phyloP scores from a whole-genome alignment of 1,140 invertebrate species.

The Lordiphosa mommai region DNA sequence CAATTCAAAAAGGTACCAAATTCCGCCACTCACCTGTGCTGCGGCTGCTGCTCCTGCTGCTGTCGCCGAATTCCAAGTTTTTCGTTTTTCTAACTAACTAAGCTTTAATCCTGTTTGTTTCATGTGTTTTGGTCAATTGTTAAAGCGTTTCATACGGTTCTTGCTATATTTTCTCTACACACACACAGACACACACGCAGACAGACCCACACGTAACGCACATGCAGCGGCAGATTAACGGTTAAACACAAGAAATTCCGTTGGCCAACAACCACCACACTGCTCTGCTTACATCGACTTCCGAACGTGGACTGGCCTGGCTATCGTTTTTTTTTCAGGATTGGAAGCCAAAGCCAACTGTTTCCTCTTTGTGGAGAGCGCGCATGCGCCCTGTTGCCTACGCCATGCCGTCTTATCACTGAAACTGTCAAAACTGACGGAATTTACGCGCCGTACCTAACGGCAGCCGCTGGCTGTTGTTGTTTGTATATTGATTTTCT shows the following conservation, averaged over 20 bases:
- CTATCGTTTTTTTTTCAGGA: conserved; percentile 20
- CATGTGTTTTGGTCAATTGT: conserved; percentile 24
- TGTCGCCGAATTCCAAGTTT: conserved; percentile 13
- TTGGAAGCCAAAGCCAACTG: conserved; percentile 17
- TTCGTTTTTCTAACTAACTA: conserved; percentile 31
- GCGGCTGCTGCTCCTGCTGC: conserved; percentile 10
- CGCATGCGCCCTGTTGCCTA: conserved; percentile 17
- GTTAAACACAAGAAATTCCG: conserved; percentile 22
- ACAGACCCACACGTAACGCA: conserved; percentile 49
- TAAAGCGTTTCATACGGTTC: conserved; percentile 15
- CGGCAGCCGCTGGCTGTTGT: conserved; percentile 18
- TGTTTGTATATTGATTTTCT: conserved; percentile 54
- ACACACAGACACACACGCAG: conserved; percentile 19
- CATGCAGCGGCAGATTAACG: conserved; percentile 28
- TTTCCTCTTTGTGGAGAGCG: conserved; percentile 19
- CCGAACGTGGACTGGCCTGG: conserved; percentile 52
- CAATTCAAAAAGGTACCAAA: conserved; percentile 19
- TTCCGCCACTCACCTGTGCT: conserved; percentile 48
- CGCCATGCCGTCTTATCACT: conserved; percentile 29
- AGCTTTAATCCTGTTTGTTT: conserved; percentile 4
- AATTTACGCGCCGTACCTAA: conserved; percentile 29
- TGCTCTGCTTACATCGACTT: conserved; percentile 59
- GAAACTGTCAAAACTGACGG: conserved; percentile 36
- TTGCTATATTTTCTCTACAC: conserved; percentile 27
- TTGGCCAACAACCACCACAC: conserved; percentile 42